These are phyloP conservation scores for Napeogenes inachia DNA, from an alignment of 2,888 invertebrate species.

Conservation along the genomic window DNA sequence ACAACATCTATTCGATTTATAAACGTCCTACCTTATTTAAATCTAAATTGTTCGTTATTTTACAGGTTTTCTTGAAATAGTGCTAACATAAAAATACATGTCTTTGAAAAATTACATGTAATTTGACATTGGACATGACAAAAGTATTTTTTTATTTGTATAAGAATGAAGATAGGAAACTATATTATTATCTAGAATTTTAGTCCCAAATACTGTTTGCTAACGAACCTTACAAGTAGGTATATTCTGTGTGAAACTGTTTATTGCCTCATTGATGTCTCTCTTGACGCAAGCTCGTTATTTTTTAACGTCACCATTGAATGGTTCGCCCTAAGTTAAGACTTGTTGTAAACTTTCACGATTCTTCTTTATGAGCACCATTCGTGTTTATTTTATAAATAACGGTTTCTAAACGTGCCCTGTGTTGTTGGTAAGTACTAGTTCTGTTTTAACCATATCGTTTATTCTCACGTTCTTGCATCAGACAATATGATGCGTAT, in stretches of 20 bases:
- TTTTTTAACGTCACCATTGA: constrained; percentile 73
- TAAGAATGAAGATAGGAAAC: neutral
- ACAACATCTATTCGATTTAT: no score
- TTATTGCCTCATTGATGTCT: constrained; percentile 74
- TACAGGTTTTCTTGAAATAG: no score
- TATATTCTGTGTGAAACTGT: constrained; percentile 37
- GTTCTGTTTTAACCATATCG: neutral
- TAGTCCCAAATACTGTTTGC: no score
- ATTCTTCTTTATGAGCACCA: constrained; percentile 66
- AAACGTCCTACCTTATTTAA: no score
- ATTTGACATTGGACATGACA: no score
- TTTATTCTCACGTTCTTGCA: no score
- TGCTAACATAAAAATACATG: no score
- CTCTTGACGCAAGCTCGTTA: constrained; percentile 75
- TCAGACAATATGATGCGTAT: constrained; percentile 6
- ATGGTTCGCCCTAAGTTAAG: constrained; percentile 74
- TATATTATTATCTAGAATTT: no score
- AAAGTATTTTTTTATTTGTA: constrained; percentile 11
- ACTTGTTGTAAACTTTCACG: constrained; percentile 74
- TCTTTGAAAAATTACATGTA: no score
- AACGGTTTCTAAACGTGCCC: constrained; percentile 55
- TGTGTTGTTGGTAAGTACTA: constrained; percentile 27
- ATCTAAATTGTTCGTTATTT: no score
- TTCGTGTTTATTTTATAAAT: constrained; percentile 74
- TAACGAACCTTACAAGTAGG: no score